Base-by-base conservation (phyloP, 2,888 invertebrate species). In the Amphipyra berbera region DNA sequence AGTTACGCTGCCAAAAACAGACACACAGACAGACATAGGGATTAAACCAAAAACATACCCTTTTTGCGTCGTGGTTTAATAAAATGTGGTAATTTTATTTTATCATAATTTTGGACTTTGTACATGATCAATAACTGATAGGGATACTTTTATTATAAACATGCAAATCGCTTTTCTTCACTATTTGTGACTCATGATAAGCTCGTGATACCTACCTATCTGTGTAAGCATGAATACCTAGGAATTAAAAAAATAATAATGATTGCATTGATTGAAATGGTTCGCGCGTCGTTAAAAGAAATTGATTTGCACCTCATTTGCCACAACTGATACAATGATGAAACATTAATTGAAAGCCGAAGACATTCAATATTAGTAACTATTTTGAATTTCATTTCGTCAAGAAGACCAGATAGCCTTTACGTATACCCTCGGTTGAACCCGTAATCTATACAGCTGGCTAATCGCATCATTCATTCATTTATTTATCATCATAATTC, bases 101-200 rank as follows among this genome's bases (percentile, higher is more conserved):
- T 30, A 30, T 30, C 30, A 30, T 4, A 30, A 7, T 30, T 4
- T 30, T 30, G 44, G 44, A 49, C 65, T 63, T 63, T 63, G 37
- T 47, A 63, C 64, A 48, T 65, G 70, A 62, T 61, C 45, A 69
- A 21, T 3, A 21, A 21, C 3, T 21, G 21, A 21, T 21, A 21
- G 21, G 3, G 1, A 37, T 37, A n/a, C 35, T 60, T 70, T 62
- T 46, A 21, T 61, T 40, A 38, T 48, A 54, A 21, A 63, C 66
- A 10, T 45, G 15, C 27, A 38, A 35, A 55, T 55, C 72, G 49
- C 71, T 67, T 54, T 67, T 71, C 65, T 64, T 49, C 14, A 37
- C 55, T 37, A 41, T 64, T 65, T 38, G 14, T 45, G 55, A 40
- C 64, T 48, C 48, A 40, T 10, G 55, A 65, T 65, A 72, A 65